phyloP scores from a whole-genome alignment of 2,113 vertebrate genomes.

The Oceanodroma tethys region DNA sequence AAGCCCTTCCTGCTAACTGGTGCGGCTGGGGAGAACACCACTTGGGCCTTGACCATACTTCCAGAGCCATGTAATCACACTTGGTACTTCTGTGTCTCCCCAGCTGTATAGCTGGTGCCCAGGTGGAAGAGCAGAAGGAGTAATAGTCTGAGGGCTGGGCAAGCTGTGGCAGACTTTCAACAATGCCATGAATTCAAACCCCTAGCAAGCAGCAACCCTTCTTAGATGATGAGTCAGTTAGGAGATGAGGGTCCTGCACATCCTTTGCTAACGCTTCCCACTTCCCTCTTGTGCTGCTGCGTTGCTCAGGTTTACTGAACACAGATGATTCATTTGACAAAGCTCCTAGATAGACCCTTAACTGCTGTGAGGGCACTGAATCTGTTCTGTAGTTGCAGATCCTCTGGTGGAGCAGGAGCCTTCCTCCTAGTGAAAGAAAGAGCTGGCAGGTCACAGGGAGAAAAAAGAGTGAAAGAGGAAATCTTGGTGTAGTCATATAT shows the following conservation, averaged over 20 bases:
- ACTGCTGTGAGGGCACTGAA: background rate
- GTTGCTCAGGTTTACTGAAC: background rate
- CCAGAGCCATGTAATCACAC: background rate
- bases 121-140: background rate
- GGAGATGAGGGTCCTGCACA: background rate
- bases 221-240: background rate
- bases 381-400: background rate
- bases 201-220: background rate
- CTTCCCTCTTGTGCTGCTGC: background rate
- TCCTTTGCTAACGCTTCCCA: background rate
- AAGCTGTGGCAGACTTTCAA: background rate
- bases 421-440: background rate
- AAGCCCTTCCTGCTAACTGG: background rate
- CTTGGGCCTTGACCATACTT: background rate
- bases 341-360: background rate
- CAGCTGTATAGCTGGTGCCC: background rate
- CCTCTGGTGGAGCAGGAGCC: background rate
- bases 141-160: background rate
- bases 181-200: background rate
- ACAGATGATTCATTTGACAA: background rate
- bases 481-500: background rate
- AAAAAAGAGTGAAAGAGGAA: background rate
- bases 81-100: background rate
- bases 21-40: rapidly evolving
- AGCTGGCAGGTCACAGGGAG: background rate